Conservation (phyloP, 2,888 invertebrate species). For the Ichneumoninae sp. region DNA sequence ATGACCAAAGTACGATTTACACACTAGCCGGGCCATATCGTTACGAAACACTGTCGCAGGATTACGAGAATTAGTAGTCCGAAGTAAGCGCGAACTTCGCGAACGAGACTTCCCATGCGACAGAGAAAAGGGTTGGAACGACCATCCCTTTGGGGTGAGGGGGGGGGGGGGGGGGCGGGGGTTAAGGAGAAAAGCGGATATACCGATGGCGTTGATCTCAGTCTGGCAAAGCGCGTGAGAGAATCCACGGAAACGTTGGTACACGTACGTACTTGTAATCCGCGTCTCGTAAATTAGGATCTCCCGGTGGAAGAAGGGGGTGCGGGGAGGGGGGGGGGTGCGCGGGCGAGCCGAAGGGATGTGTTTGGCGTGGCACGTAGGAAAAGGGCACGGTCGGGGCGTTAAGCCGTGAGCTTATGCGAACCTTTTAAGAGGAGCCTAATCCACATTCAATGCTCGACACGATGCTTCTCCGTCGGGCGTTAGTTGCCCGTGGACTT, state of each 20-base stretch:
- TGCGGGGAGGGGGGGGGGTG: neutral
- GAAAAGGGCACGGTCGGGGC: conserved; percentile 56
- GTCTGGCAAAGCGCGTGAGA: conserved; percentile 7
- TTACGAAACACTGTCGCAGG: conserved; percentile 19
- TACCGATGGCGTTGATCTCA: conserved; percentile 34
- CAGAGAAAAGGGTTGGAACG: no score
- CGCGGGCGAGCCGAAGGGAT: conserved; percentile 3
- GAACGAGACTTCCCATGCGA: neutral
- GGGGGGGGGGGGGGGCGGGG: no score
- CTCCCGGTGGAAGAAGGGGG: conserved; percentile 14
- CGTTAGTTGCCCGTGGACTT: conserved; percentile 27
- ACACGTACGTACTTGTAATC: conserved; percentile 76
- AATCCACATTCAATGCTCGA: conserved; percentile 77
- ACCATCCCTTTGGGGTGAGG: no score
- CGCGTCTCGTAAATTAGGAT: conserved; percentile 77
- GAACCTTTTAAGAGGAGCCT: conserved; percentile 78
- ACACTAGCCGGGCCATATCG: conserved; percentile 9
- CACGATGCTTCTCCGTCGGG: conserved; percentile 64
- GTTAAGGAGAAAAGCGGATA: conserved; percentile 1
- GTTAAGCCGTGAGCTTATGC: conserved; percentile 78
- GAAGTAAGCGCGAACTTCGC: conserved; percentile 37
- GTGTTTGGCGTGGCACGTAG: neutral
- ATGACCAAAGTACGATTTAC: no score
- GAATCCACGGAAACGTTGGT: conserved; percentile 51
- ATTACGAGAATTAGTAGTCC: conserved; percentile 24